phyloP scores from a whole-genome alignment of 2,888 invertebrate species.

The Acanthopleura granulata region DNA sequence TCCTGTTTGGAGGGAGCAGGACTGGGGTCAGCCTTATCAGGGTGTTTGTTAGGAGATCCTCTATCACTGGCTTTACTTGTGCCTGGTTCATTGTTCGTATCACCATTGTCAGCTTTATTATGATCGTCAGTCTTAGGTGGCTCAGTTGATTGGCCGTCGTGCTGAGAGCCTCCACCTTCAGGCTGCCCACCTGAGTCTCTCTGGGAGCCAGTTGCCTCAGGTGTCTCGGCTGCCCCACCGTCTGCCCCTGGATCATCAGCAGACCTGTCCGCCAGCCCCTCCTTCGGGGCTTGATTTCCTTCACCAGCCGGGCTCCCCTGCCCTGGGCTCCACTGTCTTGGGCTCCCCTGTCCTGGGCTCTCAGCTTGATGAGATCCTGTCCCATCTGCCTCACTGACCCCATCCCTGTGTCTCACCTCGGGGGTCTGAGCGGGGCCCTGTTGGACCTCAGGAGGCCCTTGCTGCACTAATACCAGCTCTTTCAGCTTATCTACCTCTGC shows the following conservation, averaged over 20 bases:
- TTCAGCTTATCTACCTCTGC: not conserved
- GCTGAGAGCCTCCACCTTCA: too few relatives aligned
- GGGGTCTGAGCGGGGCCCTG: too few relatives aligned
- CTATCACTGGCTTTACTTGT: not conserved
- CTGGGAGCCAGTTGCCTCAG: too few relatives aligned
- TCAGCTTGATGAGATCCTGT: constrained; percentile 4
- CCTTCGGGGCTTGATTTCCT: not conserved
- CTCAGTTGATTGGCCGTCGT: too few relatives aligned
- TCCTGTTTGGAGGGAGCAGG: too few relatives aligned
- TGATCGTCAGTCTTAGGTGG: not conserved
- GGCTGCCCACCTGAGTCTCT: too few relatives aligned
- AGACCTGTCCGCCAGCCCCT: not conserved
- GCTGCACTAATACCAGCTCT: too few relatives aligned
- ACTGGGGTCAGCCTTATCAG: not conserved
- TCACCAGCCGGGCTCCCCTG: not conserved
- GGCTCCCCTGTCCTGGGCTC: not conserved
- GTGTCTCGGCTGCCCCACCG: not conserved
- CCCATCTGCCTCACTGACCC: constrained; percentile 18
- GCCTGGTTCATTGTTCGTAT: not conserved
- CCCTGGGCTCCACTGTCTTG: not conserved
- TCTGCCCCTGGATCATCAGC: constrained; percentile 7
- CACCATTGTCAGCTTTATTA: not conserved
- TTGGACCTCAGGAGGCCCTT: too few relatives aligned
- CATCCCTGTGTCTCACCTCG: constrained; percentile 16
- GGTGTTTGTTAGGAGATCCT: not conserved